Conservation (phyloP, 2,797 vertebrate species). For the Ambastaia sidthimunki region DNA sequence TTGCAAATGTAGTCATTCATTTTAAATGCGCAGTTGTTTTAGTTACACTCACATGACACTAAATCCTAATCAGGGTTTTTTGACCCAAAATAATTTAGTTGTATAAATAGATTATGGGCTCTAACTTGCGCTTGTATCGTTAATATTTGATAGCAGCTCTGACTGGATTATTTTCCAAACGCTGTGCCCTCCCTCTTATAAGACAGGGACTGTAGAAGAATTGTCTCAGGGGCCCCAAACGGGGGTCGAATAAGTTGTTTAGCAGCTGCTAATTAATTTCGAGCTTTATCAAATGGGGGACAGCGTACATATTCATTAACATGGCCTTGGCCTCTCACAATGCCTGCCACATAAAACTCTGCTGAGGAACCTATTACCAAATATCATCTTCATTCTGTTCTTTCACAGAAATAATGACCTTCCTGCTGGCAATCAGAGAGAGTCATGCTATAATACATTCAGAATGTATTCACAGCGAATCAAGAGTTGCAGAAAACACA, state of each 20-base stretch:
- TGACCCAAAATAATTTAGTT: not conserved
- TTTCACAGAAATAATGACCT: slow-evolving; percentile 54
- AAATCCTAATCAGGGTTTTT: slow-evolving; percentile 9
- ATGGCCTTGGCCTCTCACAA: slow-evolving; percentile 47
- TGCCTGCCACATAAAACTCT: slow-evolving; percentile 49
- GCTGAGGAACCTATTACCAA: slow-evolving; percentile 53
- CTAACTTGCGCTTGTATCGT: slow-evolving; percentile 11
- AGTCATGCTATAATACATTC: not conserved
- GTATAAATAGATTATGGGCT: not conserved
- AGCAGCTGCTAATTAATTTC: slow-evolving; percentile 58
- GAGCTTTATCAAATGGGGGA: slow-evolving; percentile 54
- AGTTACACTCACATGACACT: not conserved
- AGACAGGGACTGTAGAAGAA: slow-evolving; percentile 42
- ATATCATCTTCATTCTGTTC: slow-evolving; percentile 56
- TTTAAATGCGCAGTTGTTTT: slow-evolving; percentile 25
- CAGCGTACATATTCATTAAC: slow-evolving; percentile 67
- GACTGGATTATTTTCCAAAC: slow-evolving; percentile 18
- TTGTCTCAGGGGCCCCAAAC: slow-evolving; percentile 58
- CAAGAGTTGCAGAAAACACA: not conserved
- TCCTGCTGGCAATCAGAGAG: not conserved
- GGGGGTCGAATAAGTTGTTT: slow-evolving; percentile 54
- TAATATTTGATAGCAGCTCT: slow-evolving; percentile 4
- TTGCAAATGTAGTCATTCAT: slow-evolving; percentile 6
- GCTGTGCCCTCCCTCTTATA: not conserved
- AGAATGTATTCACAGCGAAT: slow-evolving; percentile 5